These are phyloP conservation scores for Anoplius nigerrimus DNA, from an alignment of 2,888 invertebrate species.

Conservation along the genomic window DNA sequence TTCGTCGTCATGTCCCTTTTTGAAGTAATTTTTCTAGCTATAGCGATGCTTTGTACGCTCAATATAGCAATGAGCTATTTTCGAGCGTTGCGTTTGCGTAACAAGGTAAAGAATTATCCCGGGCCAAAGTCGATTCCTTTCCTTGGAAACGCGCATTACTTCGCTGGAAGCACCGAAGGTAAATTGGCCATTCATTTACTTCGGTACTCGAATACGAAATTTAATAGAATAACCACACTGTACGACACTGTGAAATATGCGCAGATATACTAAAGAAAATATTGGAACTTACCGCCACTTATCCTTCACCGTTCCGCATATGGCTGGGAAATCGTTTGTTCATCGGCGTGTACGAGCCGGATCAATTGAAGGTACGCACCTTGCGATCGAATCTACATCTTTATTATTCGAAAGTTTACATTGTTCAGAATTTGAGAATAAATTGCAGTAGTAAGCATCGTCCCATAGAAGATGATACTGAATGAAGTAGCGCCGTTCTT, in stretches of 20 bases:
- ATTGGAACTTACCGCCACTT: background rate
- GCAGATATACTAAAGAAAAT: background rate
- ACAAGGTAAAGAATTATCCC: background rate
- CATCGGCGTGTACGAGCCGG: conserved; percentile 13
- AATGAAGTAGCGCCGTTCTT: too few species aligned
- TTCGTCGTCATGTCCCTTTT: conserved; percentile 34
- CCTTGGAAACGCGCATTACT: conserved; percentile 2
- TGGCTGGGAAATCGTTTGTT: conserved; percentile 29
- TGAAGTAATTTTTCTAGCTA: conserved; percentile 18
- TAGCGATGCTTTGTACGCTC: background rate
- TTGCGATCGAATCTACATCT: background rate
- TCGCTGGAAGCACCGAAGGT: background rate
- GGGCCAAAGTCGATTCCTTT: background rate
- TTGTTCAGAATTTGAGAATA: too few species aligned
- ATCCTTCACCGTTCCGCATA: conserved; percentile 17
- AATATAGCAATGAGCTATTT: background rate
- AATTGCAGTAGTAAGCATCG: too few species aligned
- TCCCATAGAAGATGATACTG: background rate
- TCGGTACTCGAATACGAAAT: background rate
- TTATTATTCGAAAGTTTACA: too few species aligned
- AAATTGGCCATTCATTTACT: background rate
- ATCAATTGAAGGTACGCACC: conserved; percentile 23
- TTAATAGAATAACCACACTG: background rate
- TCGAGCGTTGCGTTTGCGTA: background rate
- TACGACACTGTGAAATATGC: background rate